A percentile compares a stretch with the other conserved stretches of the same genome.
Conservation (phyloP, 30 jellyfish, hydroid and myxozoan genomes). For the Cassiopea xamachana region DNA sequence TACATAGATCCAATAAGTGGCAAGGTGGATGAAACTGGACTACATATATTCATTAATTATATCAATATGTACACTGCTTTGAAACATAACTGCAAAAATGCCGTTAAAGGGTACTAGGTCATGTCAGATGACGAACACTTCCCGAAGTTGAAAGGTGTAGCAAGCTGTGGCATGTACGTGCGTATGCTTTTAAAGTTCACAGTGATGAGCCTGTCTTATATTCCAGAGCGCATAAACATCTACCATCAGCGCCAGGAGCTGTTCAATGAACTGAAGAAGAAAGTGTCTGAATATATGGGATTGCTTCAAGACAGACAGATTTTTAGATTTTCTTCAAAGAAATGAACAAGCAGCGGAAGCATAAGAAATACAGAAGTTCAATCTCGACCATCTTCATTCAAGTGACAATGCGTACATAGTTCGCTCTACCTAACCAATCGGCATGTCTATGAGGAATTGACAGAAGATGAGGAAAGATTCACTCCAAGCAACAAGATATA, state of each 20-base stretch:
- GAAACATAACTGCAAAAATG: not conserved
- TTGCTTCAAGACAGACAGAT: not conserved
- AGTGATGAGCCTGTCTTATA: not conserved
- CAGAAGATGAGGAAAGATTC: not conserved
- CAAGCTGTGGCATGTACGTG: not conserved
- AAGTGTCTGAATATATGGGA: not conserved
- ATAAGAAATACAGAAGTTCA: not conserved
- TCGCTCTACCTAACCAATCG: not conserved
- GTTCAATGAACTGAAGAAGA: not conserved
- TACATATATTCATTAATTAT: too few relatives aligned
- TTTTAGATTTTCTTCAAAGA: not conserved
- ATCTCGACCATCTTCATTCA: not conserved
- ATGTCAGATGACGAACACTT: not conserved
- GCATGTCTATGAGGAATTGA: not conserved
- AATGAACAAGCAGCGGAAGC: not conserved
- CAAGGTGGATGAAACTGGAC: not conserved
- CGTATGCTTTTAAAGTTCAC: not conserved
- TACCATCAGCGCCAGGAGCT: not conserved
- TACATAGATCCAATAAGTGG: not conserved
- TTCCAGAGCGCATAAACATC: not conserved
- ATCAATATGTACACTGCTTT: not conserved
- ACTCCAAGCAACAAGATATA: not conserved
- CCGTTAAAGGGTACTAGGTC: not conserved
- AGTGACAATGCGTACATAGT: not conserved
- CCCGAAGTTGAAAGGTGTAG: not conserved